Base-by-base conservation (phyloP, 2,888 invertebrate genomes). In the Xiphydria camelus region DNA sequence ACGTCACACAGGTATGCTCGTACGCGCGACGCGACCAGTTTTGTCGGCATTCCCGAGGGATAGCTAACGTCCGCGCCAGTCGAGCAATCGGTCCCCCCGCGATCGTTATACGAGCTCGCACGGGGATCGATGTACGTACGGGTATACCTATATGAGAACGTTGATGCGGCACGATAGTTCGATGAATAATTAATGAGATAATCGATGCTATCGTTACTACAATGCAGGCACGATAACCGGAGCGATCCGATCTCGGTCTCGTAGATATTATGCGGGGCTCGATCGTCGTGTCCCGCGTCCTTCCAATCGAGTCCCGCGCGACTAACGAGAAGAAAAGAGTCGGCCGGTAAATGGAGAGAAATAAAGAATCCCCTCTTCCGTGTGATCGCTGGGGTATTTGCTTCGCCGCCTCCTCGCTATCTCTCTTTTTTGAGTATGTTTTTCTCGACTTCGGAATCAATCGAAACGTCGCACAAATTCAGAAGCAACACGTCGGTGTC, bases 151-250 rank as follows among this genome's bases (percentile, higher is more conserved):
- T 44, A 44, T 22, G 37, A 44, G 31, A 44, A 38, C 32, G 32
- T 18, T 44, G 38, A 44, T 44, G 22, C 22, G 31, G 18, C 18
- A 21, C 15, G 31, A 44, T 38, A 22, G 32, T 37, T 38, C 32
- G 37, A 44, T 44, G 44, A 44, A 44, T 44, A 44, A 44, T 38
- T 44, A 44, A 38, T 32, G 38, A 44, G 44, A 44, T 44, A 44
- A 44, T 44, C 44, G 44, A 44, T 44, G 32, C 44, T 31, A 44
- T 44, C 37, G 37, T 32, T 22, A 21, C 32, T 32, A 44, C 44
- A 44, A 44, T 44, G 44, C 32, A 31, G 29, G 19, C 29, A 25
- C 20, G 38, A 38, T 44, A 38, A 32, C 32, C 38, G 10, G 12
- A 12, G 29, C 29, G 12, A 29, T 29, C 29, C 14, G 14, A 29